Percentiles rank a stretch among this genome's conserved stretches.
Evolutionary conservation across 1,140 invertebrate species (phyloP).

Genomic region (Drosophila nigromelanica): DNA sequence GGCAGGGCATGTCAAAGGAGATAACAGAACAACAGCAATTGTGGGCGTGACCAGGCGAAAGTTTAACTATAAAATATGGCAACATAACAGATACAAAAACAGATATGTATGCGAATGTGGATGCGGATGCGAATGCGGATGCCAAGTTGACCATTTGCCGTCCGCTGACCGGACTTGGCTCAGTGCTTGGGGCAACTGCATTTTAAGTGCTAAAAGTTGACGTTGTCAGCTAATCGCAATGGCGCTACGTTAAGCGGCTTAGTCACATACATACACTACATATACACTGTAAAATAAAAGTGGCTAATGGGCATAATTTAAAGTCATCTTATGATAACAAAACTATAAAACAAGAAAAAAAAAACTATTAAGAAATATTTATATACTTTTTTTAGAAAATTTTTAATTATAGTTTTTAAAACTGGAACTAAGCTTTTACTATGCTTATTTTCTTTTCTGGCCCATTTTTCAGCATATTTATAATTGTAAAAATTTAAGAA

Average conservation of each 20-base stretch:
- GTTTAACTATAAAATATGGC: slow-evolving; percentile 7
- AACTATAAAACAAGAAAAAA: too few species aligned
- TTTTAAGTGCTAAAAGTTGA: slow-evolving; percentile 69
- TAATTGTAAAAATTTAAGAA: too few species aligned
- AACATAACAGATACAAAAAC: neutral
- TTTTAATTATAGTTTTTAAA: too few species aligned
- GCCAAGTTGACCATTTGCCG: slow-evolving; percentile 30
- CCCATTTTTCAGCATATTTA: too few species aligned
- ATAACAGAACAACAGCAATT: slow-evolving; percentile 34
- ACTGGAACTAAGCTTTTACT: too few species aligned
- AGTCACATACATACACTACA: slow-evolving; percentile 11
- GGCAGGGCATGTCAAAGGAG: slow-evolving; percentile 61
- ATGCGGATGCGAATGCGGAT: neutral
- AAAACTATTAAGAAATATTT: too few species aligned
- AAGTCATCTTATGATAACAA: too few species aligned
- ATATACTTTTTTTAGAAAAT: too few species aligned
- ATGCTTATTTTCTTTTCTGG: too few species aligned
- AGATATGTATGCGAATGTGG: neutral
- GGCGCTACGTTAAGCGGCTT: slow-evolving; percentile 65
- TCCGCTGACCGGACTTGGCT: slow-evolving; percentile 12
- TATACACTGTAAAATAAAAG: too few species aligned
- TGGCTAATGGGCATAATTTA: too few species aligned
- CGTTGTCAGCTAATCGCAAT: slow-evolving; percentile 67
- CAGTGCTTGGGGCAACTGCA: slow-evolving; percentile 44
- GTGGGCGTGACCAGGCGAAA: slow-evolving; percentile 30